These are phyloP conservation scores for Cartodere bifasciata DNA, from an alignment of 2,888 invertebrate species.

Conservation along the genomic window DNA sequence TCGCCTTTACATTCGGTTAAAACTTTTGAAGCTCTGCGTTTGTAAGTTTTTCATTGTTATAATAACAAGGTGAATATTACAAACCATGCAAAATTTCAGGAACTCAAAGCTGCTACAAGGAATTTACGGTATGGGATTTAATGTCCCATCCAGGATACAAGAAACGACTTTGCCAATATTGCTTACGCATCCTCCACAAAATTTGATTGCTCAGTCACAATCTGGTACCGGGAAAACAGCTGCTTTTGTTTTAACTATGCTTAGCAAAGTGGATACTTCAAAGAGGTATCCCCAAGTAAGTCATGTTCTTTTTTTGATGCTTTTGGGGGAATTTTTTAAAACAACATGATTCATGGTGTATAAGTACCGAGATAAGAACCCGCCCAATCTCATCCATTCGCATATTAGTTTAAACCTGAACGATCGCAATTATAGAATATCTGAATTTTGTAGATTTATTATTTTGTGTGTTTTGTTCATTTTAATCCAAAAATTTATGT, in stretches of 20 bases:
- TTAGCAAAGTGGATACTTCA: conserved; percentile 75
- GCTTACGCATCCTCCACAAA: conserved; percentile 88
- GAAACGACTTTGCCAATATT: conserved; percentile 93
- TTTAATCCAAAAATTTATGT: no score
- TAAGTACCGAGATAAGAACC: no score
- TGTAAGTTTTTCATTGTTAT: conserved; percentile 40
- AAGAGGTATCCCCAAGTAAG: conserved; percentile 72
- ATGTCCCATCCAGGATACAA: conserved; percentile 97
- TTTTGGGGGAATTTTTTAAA: no score
- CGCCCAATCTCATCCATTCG: no score
- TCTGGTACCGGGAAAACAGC: conserved; percentile 99
- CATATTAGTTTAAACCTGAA: no score
- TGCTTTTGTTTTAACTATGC: conserved; percentile 93
- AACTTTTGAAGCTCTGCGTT: conserved; percentile 73
- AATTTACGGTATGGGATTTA: conserved; percentile 92
- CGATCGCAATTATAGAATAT: no score
- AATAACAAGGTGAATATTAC: conserved; percentile 1
- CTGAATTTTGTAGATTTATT: no score
- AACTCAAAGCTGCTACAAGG: conserved; percentile 86
- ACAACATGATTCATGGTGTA: no score
- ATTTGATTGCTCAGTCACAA: conserved; percentile 98
- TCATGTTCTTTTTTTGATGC: no score
- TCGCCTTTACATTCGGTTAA: conserved; percentile 91
- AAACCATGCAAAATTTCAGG: conserved; percentile 40
- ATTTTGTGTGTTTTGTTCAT: no score